Base-by-base conservation (phyloP, 1,140 invertebrate species). In the Panagrolaimus sp. region DNA sequence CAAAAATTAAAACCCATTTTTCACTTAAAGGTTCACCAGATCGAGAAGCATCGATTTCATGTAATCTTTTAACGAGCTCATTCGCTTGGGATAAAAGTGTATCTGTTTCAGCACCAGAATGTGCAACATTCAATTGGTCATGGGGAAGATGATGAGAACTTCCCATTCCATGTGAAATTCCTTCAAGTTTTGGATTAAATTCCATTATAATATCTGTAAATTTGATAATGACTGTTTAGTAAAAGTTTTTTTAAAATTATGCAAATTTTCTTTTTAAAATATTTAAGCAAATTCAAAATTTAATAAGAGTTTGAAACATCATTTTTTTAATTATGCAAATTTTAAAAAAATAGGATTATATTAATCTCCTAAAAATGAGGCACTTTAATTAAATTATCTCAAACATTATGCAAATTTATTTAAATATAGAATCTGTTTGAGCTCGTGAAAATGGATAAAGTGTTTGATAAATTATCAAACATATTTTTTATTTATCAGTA, bases 121-220 rank as follows among this genome's bases (percentile, higher is more conserved):
- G 62, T 0, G 75, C 78, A 0, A 79, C 77, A 62, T 81, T 78
- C 24, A 73, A 73, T 43, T 79, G 75, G 47, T 82, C 52, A 32
- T 73, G 68, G 6, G 77, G 77, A 14, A 78, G 38, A 14, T 55
- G 43, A 38, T 58, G n/a, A 45, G 43, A 45, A 0, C 71, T 71
- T 1, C 77, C 77, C 77, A 78, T 78, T 63, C 77, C 77, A 44
- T 78, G 77, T 21, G 71, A 77, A n/a, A 78, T 63, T 17, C 76
- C 76, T 28, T 71, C 70, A 26, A 78, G 28, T 21, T 78, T 65
- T 14, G 62, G 47, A 28, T 55, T 71, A 67, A 78, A 78, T 38
- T 76, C 65, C 24, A 62, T 45, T 3, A 78, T 38, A 43, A 79
- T 81, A 58, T 79, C 76, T 78, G 66, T 67, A 70, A 21, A 47